Evolutionary conservation across 1,140 invertebrate species (phyloP), one percentile per base, ranked within the genome.

Genomic region (Calephelis nemesis): DNA sequence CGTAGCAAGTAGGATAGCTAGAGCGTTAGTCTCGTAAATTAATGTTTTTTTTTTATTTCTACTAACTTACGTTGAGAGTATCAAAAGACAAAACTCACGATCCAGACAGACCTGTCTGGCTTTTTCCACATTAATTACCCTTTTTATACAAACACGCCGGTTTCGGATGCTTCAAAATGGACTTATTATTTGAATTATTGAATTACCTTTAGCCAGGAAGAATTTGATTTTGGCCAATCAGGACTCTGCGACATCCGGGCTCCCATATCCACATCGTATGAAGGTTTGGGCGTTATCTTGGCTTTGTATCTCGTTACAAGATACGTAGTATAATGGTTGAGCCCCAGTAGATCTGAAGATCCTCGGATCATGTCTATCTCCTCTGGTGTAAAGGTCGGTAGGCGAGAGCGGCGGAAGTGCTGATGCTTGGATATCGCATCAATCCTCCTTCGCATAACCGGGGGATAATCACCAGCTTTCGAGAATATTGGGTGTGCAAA

Each of bases 401-500:
- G 85, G 54, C 93, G 83, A 0, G 94, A 94, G 48, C 78, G 84
- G 0, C 76, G 48, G 60, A 87, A 92, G 3, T 93, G 92, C 76
- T 95, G 93, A 6, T 78, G 72, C 40, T 71, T 82, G 76, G 94
- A 95, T 65, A 93, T 94, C 4, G 70, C 77, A 58, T 80, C 93
- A 63, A 95, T 87, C 48, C 89, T 79, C 11, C 85, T 75, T 63
- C 93, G 92, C 93, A 96, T 94, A 0, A 93, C 67, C 19, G 78
- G 70, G 0, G 95, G 94, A 82, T 95, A 96, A 77, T 95, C 94
- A 0, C 95, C 95, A 0, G 83, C 69, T 64, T 81, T 63, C 0
- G 92, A 92, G 83, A 93, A 94, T 67, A 95, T 93, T 13, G 94
- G 94, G 78, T 95, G 84, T 0, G 93, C 92, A 65, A 93, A 93